Conservation (phyloP, 2,113 vertebrate species). For the Oostethus manadensis region DNA sequence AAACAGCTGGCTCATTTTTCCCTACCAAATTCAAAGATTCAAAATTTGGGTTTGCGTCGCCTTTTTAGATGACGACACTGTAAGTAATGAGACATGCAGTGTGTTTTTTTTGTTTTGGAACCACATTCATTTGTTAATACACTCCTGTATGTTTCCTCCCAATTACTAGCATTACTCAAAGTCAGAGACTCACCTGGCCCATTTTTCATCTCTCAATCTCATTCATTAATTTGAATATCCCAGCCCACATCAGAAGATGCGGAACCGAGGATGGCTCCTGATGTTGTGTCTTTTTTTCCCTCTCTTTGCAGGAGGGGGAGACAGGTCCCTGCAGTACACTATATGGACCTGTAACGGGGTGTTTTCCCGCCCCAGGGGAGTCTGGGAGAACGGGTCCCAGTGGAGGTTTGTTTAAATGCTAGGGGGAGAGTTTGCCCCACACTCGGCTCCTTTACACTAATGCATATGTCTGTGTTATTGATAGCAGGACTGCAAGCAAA, state of each 20-base stretch:
- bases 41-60: constrained; percentile 48
- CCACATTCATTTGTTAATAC: constrained; percentile 59
- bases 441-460: constrained; percentile 52
- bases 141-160: constrained; percentile 64
- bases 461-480: constrained; percentile 67
- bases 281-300: constrained; percentile 28
- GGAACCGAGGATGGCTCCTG: constrained; percentile 28
- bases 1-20: constrained; percentile 29
- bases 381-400: constrained; percentile 63
- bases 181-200: constrained; percentile 53
- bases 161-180: constrained; percentile 73
- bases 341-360: constrained; percentile 40
- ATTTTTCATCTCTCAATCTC: constrained; percentile 62
- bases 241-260: constrained; percentile 32
- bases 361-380: constrained; percentile 57
- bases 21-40: constrained; percentile 23
- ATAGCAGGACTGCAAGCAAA: constrained; percentile 45
- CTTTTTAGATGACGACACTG: constrained; percentile 48
- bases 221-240: constrained; percentile 69
- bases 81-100: constrained; percentile 54
- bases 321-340: constrained; percentile 44
- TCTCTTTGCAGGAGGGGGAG: constrained; percentile 30
- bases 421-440: constrained; percentile 61
- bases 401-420: constrained; percentile 68
- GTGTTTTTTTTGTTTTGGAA: not conserved